These are phyloP conservation scores for Pangasius mekongensis DNA, from an alignment of 2,797 vertebrate species.

Conservation along the genomic window DNA sequence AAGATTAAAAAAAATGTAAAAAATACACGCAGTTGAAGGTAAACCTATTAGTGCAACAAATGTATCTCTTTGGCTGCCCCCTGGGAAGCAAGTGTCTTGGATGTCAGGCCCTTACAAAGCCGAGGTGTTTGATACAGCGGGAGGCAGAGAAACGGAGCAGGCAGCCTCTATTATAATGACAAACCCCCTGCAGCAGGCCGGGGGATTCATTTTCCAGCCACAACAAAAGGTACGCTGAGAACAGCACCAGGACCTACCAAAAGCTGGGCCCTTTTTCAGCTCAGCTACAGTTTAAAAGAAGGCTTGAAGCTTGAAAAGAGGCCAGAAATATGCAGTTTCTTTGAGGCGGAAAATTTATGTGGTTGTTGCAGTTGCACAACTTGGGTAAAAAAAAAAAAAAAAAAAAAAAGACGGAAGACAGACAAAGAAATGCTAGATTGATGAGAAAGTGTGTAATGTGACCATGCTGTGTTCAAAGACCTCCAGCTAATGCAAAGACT, in stretches of 20 bases:
- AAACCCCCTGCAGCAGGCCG: slow-evolving; percentile 65
- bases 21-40: slow-evolving; percentile 66
- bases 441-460: slow-evolving; percentile 51
- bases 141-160: slow-evolving; percentile 65
- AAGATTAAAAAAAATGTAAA: slow-evolving; percentile 47
- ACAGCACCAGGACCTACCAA: slow-evolving; percentile 62
- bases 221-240: slow-evolving; percentile 74
- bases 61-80: slow-evolving; percentile 67
- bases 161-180: slow-evolving; percentile 69
- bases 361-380: slow-evolving; percentile 30
- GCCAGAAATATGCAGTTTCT: slow-evolving; percentile 29
- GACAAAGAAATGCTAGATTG: slow-evolving; percentile 33
- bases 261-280: slow-evolving; percentile 44
- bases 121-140: slow-evolving; percentile 67
- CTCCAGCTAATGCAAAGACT: slow-evolving; percentile 9
- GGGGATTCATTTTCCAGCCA: slow-evolving; percentile 63
- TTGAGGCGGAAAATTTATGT: slow-evolving; percentile 6
- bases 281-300: slow-evolving; percentile 54
- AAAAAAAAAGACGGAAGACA: neutral
- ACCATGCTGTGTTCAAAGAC: slow-evolving; percentile 41
- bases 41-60: slow-evolving; percentile 77
- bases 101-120: slow-evolving; percentile 72
- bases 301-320: slow-evolving; percentile 37
- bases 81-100: slow-evolving; percentile 62
- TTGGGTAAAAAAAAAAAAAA: neutral